Evolutionary conservation across 2,797 vertebrate genomes (phyloP), one percentile per base, ranked within the genome.

Genomic region (Sebastes melanostomus): DNA sequence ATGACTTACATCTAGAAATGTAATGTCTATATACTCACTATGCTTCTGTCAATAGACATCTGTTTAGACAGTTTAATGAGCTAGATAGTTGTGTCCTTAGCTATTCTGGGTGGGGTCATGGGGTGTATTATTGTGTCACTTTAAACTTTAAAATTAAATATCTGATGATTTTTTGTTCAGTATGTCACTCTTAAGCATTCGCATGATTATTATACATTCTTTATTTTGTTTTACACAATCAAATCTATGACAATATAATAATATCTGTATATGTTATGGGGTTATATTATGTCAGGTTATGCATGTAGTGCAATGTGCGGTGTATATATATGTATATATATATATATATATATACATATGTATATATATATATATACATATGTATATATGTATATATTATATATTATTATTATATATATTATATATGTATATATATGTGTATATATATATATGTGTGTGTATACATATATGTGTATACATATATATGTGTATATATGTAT

Each of bases 401-500:
- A 3, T 32, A 2, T 25, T 25, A 3, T 30, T 25, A 25, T 0
- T 30, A 0, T 30, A 8, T 30, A 1, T 8, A 30, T 8, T 30
- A 8, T 8, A 3, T 30, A 2, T 30, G 2, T 30, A 30, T 30
- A 30, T 30, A 2, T 30, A 1, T 24, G 24, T 24, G 24, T 30
- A 1, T 30, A 8, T 8, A 32, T 9, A 3, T 3, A 8, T 30
- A 8, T 30, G 7, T 30, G 1, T 30, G 6, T 32, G 30, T 32
- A 30, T 30, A 25, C 24, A 25, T 25, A 25, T 25, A 25, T 25
- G 24, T 9, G 0, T 8, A 25, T 25, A 7, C 8, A 3, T 3
- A 3, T 32, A 3, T 32, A 2, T 3, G 25, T 32, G 0, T 32
- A 8, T 32, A 1, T 9, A 32, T 9, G 3, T 32, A 1, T 30